These are phyloP conservation scores for Drosophila ustulata DNA, from an alignment of 2,888 invertebrate genomes.

Conservation along the genomic window DNA sequence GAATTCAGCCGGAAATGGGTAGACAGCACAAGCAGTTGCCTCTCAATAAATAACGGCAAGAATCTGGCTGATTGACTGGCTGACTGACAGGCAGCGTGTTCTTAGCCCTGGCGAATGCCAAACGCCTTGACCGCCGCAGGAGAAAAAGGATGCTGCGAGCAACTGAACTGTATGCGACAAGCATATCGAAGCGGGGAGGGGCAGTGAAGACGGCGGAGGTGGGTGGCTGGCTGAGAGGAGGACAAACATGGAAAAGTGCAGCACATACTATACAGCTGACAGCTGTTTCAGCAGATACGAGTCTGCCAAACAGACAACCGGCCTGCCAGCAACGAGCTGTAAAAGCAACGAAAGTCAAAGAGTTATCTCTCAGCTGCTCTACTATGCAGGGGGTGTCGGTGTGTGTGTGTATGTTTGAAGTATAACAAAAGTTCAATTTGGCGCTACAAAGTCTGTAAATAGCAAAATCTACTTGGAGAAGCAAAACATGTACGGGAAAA, in stretches of 20 bases:
- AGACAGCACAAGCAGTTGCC: conserved; percentile 12
- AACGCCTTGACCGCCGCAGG: conserved; percentile 42
- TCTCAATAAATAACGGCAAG: conserved; percentile 41
- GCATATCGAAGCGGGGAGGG: background rate
- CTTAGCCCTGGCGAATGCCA: conserved; percentile 37
- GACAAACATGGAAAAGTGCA: conserved; percentile 43
- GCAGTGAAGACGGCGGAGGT: background rate
- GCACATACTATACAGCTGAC: conserved; percentile 58
- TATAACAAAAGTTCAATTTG: conserved; percentile 76
- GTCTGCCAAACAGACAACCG: conserved; percentile 38
- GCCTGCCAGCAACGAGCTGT: conserved; percentile 17
- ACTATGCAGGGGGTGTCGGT: conserved; percentile 10
- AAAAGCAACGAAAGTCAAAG: conserved; percentile 57
- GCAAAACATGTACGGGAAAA: conserved; percentile 66
- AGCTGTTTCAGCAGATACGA: conserved; percentile 68
- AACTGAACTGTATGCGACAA: conserved; percentile 10
- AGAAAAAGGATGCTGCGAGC: conserved; percentile 26
- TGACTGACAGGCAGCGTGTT: conserved; percentile 23
- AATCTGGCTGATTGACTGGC: conserved; percentile 37
- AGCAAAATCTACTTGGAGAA: conserved; percentile 59
- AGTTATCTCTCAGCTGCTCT: conserved; percentile 45
- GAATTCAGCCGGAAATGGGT: conserved; percentile 5
- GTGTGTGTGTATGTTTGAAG: conserved; percentile 32
- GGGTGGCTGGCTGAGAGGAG: background rate
- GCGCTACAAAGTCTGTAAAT: conserved; percentile 77